phyloP scores from a whole-genome alignment of 2,113 vertebrate genomes.

The Athene cunicularia region DNA sequence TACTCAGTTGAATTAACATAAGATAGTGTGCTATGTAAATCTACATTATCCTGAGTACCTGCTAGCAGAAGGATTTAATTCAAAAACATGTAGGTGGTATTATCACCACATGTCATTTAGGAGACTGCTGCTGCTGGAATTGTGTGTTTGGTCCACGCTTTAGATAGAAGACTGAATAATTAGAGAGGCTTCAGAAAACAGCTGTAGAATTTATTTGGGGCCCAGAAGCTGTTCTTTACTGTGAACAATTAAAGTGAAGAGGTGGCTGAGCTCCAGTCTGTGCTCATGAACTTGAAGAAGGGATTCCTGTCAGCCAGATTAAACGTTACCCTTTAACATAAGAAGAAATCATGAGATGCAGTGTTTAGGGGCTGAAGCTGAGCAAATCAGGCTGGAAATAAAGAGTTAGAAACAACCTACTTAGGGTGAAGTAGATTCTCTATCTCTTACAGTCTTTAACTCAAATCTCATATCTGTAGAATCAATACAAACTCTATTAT shows the following conservation, averaged over 20 bases:
- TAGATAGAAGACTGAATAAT: not conserved
- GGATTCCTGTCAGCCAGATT: not conserved
- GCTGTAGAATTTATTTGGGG: not conserved
- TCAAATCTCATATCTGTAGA: not conserved
- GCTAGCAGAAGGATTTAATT: conserved; percentile 4
- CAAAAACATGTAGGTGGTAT: not conserved
- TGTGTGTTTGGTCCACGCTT: not conserved
- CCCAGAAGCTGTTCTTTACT: not conserved
- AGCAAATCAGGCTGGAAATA: not conserved
- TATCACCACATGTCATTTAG: not conserved
- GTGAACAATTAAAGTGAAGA: not conserved
- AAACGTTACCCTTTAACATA: not conserved
- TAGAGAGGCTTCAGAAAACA: not conserved
- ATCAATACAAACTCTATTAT: not conserved
- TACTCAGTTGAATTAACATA: conserved; percentile 17
- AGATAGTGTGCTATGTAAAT: not conserved
- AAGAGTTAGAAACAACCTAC: not conserved
- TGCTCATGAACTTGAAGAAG: not conserved
- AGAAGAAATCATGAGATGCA: not conserved
- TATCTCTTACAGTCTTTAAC: not conserved
- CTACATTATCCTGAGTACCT: not conserved
- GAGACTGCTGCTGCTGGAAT: not conserved
- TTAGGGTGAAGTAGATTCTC: not conserved
- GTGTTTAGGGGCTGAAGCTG: not conserved
- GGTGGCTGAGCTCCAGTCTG: not conserved